Evolutionary conservation across 2,797 vertebrate species (phyloP).

Genomic region (Melanogrammus aeglefinus): DNA sequence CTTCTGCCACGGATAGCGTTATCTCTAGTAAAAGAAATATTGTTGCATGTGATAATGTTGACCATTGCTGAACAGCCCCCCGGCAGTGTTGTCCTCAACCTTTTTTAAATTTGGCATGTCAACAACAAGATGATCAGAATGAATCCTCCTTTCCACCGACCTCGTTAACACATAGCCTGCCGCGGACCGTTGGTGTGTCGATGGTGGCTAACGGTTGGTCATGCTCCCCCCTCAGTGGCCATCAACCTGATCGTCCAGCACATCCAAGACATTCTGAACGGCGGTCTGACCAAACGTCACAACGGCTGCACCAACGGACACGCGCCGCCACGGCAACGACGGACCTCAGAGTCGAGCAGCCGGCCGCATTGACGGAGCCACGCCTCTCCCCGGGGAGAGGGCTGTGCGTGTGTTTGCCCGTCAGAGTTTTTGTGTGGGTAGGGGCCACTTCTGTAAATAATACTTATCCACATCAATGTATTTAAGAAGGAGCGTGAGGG

Average conservation of each 20-base stretch:
- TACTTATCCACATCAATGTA: conserved; percentile 60
- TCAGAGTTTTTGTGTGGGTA: conserved; percentile 23
- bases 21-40: too few relatives aligned
- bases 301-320: conserved; percentile 84
- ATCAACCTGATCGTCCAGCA: conserved; percentile 99
- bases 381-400: conserved; percentile 52
- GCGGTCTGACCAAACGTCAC: conserved; percentile 87
- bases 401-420: conserved; percentile 21
- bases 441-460: conserved; percentile 65
- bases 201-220: too few relatives aligned
- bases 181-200: too few relatives aligned
- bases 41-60: too few relatives aligned
- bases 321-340: conserved; percentile 78
- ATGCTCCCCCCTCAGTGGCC: conserved; percentile 84
- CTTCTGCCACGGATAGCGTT: too few relatives aligned
- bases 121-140: too few relatives aligned
- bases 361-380: conserved; percentile 85
- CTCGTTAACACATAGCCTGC: too few relatives aligned
- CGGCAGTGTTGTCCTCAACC: too few relatives aligned
- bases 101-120: too few relatives aligned
- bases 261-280: conserved; percentile 97
- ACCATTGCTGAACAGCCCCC: too few relatives aligned
- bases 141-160: too few relatives aligned
- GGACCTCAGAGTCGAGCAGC: conserved; percentile 91
- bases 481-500: conserved; percentile 45